A percentile compares a stretch with the other conserved stretches of the same genome.
These are phyloP conservation scores for Drymodes brunneopygia DNA, from an alignment of 2,113 vertebrate genomes.

Conservation along the genomic window DNA sequence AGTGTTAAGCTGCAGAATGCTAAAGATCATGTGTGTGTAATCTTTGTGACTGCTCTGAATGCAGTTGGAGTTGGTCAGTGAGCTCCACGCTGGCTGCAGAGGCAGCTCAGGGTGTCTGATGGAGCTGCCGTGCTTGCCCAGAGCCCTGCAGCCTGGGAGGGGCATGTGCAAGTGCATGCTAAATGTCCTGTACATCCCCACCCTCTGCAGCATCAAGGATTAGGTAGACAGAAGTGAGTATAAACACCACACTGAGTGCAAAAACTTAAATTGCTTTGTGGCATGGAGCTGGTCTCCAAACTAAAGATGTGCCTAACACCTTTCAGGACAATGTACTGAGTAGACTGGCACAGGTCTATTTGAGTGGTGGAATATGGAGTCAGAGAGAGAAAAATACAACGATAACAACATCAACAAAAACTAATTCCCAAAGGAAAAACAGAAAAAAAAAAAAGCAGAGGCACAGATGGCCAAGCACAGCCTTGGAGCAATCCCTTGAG, in stretches of 20 bases:
- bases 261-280: neutral
- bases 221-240: neutral
- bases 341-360: neutral
- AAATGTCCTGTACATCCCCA: neutral
- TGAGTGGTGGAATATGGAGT: neutral
- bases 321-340: neutral
- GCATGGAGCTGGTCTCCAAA: neutral
- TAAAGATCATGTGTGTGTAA: neutral
- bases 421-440: neutral
- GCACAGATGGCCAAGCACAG: neutral
- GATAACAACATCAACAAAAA: neutral
- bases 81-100: fast-evolving
- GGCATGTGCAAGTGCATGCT: neutral
- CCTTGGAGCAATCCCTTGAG: neutral
- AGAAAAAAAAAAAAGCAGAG: neutral
- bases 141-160: neutral
- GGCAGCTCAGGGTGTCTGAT: neutral
- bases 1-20: neutral
- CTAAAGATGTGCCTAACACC: neutral
- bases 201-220: neutral
- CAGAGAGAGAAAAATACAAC: neutral
- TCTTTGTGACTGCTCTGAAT: neutral
- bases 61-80: neutral
- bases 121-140: neutral
- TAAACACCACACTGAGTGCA: neutral